These are phyloP conservation scores for Anableps anableps DNA, from an alignment of 2,797 vertebrate genomes.

Conservation along the genomic window DNA sequence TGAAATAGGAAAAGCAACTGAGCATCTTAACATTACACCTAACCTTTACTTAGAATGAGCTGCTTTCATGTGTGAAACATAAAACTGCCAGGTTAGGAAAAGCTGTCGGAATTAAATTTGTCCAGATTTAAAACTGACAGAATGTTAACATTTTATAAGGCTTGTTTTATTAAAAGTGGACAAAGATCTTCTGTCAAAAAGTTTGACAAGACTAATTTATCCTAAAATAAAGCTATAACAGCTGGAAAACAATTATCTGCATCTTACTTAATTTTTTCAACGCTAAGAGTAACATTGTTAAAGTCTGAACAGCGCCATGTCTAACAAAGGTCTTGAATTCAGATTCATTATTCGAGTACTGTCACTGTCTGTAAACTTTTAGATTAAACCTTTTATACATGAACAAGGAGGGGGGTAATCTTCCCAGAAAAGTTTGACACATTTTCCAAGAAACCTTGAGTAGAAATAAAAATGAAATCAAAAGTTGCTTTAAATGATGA, in stretches of 20 bases:
- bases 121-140: no score
- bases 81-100: no score
- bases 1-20: not conserved
- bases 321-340: not conserved
- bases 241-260: not conserved
- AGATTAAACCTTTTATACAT: not conserved
- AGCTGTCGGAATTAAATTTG: no score
- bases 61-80: not conserved
- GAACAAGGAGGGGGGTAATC: not conserved
- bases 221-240: not conserved
- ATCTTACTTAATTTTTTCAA: not conserved
- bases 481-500: not conserved
- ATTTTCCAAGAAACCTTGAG: not conserved
- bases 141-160: not conserved
- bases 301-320: not conserved
- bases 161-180: not conserved
- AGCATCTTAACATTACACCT: not conserved
- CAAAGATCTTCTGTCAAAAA: not conserved
- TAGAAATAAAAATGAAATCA: not conserved
- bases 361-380: not conserved
- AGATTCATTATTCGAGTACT: not conserved
- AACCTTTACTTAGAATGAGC: not conserved
- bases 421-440: not conserved
- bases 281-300: not conserved
- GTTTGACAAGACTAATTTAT: not conserved